Percentiles rank a stretch among this genome's conserved stretches.
These are phyloP conservation scores for Phataginus tetradactyla DNA, from an alignment of 2,797 vertebrate species.

Conservation along the genomic window DNA sequence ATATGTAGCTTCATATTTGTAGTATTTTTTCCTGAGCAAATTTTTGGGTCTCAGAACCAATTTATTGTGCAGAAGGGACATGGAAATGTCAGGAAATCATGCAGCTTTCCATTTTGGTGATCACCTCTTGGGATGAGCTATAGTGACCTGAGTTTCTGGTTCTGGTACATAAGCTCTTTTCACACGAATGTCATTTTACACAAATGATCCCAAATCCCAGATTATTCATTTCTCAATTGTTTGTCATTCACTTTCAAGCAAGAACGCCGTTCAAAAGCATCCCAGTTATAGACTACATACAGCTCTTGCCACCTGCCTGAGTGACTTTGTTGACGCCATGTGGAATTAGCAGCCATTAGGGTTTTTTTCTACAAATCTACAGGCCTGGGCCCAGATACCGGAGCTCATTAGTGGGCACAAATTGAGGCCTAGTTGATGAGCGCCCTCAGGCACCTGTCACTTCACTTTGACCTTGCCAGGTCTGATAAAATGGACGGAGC, in stretches of 20 bases:
- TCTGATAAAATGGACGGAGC: conserved; percentile 8
- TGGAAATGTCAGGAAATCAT: conserved; percentile 43
- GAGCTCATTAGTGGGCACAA: background rate
- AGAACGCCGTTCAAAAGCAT: background rate
- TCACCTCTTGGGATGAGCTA: background rate
- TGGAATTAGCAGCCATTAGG: conserved; percentile 34
- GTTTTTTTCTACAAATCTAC: background rate
- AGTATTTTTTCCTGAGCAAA: background rate
- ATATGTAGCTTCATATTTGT: conserved; percentile 48
- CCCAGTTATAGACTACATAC: background rate
- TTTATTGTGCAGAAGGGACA: conserved; percentile 3
- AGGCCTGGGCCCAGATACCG: background rate
- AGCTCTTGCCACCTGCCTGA: background rate
- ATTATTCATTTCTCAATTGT: conserved; percentile 24
- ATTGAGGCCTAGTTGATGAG: background rate
- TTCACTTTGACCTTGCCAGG: background rate
- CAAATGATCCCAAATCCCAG: conserved; percentile 25
- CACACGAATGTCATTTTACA: conserved; percentile 44
- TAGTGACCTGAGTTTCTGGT: background rate
- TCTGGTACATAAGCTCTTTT: conserved; percentile 40
- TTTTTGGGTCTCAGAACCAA: conserved; percentile 25
- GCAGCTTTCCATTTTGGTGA: conserved; percentile 30
- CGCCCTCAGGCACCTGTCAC: background rate
- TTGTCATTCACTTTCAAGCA: conserved; percentile 4
- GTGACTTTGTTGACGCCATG: background rate